Evolutionary conservation across 2,888 invertebrate species (phyloP).

Genomic region (Cephus pulcher): DNA sequence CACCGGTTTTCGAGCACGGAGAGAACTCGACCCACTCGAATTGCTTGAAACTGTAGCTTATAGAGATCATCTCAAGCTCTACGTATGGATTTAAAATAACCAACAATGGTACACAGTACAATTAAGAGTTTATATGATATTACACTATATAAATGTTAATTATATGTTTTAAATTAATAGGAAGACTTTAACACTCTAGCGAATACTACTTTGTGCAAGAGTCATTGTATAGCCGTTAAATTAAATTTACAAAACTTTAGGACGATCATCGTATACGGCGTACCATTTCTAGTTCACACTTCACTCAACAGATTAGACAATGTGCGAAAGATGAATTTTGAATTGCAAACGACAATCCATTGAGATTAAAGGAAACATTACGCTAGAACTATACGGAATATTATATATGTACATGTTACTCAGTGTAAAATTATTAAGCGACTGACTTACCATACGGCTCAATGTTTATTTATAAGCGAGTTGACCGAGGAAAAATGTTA

Average conservation of each 20-base stretch:
- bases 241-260: background rate
- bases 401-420: background rate
- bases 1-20: constrained; percentile 18
- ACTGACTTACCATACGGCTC: background rate
- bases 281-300: background rate
- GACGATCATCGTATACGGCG: background rate
- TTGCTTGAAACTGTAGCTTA: background rate
- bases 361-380: background rate
- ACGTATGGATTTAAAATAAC: background rate
- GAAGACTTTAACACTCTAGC: background rate
- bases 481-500: background rate
- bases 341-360: background rate
- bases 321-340: background rate
- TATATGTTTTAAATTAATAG: background rate
- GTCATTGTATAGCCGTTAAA: background rate
- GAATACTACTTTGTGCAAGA: background rate
- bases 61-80: background rate
- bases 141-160: background rate
- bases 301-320: background rate
- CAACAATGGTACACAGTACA: background rate
- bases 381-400: background rate
- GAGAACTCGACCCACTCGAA: background rate
- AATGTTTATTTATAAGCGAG: background rate
- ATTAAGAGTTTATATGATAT: background rate
- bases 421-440: background rate